Percentiles rank a stretch among this genome's conserved stretches.
These are phyloP conservation scores for Himalopsyche phryganea DNA, from an alignment of 1,140 invertebrate genomes.

Conservation along the genomic window DNA sequence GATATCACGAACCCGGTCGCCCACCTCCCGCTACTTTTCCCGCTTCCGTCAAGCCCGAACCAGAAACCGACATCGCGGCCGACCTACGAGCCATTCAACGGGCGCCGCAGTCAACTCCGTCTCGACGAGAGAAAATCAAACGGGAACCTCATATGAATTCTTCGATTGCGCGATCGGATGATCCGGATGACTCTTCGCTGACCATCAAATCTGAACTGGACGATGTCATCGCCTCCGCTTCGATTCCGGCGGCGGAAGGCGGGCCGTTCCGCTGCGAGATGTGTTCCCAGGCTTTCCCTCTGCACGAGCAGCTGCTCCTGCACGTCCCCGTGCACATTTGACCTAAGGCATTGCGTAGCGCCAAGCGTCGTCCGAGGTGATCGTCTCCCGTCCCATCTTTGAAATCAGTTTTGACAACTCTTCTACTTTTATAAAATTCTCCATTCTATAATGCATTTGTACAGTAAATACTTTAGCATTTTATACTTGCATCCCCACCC, in stretches of 20 bases:
- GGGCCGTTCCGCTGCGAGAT: constrained; percentile 68
- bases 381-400: no score
- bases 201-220: constrained; percentile 22
- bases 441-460: no score
- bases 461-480: no score
- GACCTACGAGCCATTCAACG: constrained; percentile 44
- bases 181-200: not conserved
- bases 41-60: constrained; percentile 44
- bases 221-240: constrained; percentile 14
- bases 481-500: no score
- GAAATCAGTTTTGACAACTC: no score
- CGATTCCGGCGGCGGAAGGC: constrained; percentile 25
- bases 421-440: no score
- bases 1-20: constrained; percentile 56
- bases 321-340: constrained; percentile 81
- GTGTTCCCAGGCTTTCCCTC: constrained; percentile 71
- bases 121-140: constrained; percentile 18
- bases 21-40: constrained; percentile 48
- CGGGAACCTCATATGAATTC: constrained; percentile 15
- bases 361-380: not conserved
- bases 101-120: constrained; percentile 18
- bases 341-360: constrained; percentile 35
- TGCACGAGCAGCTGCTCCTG: constrained; percentile 66
- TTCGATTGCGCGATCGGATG: not conserved
- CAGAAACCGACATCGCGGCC: constrained; percentile 38